These are phyloP conservation scores for Telenomus remus DNA, from an alignment of 1,140 invertebrate species.

Conservation along the genomic window DNA sequence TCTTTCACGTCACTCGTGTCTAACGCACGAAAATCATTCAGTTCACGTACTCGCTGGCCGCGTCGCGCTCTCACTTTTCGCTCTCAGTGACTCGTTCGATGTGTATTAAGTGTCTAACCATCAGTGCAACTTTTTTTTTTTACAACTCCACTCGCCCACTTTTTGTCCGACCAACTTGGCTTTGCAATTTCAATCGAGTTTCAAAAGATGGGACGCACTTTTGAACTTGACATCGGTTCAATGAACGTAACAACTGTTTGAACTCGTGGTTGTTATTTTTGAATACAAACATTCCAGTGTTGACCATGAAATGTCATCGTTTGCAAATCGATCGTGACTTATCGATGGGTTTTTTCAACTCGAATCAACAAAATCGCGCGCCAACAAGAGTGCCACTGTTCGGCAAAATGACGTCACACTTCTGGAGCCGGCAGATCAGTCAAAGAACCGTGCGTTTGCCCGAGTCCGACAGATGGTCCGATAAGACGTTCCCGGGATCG, in stretches of 20 bases:
- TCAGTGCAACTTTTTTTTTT: too few relatives aligned
- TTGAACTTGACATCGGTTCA: too few relatives aligned
- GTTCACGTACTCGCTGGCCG: constrained; percentile 9
- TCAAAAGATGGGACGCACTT: too few relatives aligned
- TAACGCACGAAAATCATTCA: constrained; percentile 28
- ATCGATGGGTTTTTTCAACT: constrained; percentile 27
- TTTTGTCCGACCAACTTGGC: too few relatives aligned
- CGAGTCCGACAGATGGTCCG: constrained; percentile 26
- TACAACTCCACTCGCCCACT: too few relatives aligned
- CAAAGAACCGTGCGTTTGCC: constrained; percentile 36
- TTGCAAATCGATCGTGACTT: not conserved
- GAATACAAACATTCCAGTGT: too few relatives aligned
- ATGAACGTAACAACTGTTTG: too few relatives aligned
- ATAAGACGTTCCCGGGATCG: constrained; percentile 33
- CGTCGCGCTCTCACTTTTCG: constrained; percentile 16
- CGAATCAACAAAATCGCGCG: constrained; percentile 17
- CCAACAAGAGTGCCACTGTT: constrained; percentile 39
- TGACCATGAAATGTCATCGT: not conserved
- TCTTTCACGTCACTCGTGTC: constrained; percentile 48
- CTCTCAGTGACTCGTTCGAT: constrained; percentile 5
- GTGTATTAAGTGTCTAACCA: not conserved
- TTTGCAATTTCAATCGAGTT: too few relatives aligned
- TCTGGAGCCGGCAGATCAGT: constrained; percentile 55
- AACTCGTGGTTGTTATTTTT: too few relatives aligned
- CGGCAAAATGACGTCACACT: constrained; percentile 64